phyloP scores from a whole-genome alignment of 2,113 vertebrate species.

The Corvus cornix region DNA sequence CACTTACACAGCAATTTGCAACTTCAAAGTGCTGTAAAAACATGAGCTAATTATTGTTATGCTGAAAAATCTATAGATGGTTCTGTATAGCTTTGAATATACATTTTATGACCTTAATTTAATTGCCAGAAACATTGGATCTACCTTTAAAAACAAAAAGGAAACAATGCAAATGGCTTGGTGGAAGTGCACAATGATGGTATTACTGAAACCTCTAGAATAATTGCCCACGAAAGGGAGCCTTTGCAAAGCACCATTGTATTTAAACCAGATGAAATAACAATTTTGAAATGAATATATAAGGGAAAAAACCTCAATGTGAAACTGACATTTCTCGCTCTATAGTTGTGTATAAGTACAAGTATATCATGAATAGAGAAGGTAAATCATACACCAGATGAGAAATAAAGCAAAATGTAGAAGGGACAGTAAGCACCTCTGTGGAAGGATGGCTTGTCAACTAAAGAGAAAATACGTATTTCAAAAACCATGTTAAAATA shows the following conservation, averaged over 20 bases:
- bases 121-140: constrained; percentile 13
- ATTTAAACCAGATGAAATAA: constrained; percentile 8
- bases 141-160: neutral
- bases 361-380: neutral
- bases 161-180: neutral
- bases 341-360: neutral
- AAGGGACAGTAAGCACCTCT: neutral
- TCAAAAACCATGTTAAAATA: neutral
- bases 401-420: neutral
- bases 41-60: constrained; percentile 37
- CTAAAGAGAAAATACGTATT: neutral
- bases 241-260: neutral
- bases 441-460: neutral
- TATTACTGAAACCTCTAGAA: neutral
- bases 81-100: constrained; percentile 2
- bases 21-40: constrained; percentile 28
- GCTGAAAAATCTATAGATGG: neutral
- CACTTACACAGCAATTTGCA: constrained; percentile 29
- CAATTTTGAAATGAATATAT: neutral
- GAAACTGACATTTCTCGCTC: neutral
- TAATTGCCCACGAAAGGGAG: neutral
- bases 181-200: neutral
- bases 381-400: neutral
- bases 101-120: neutral
- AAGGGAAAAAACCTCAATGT: neutral